phyloP scores from a whole-genome alignment of 1,140 invertebrate genomes.

The Hyposmocoma kahamanoa region DNA sequence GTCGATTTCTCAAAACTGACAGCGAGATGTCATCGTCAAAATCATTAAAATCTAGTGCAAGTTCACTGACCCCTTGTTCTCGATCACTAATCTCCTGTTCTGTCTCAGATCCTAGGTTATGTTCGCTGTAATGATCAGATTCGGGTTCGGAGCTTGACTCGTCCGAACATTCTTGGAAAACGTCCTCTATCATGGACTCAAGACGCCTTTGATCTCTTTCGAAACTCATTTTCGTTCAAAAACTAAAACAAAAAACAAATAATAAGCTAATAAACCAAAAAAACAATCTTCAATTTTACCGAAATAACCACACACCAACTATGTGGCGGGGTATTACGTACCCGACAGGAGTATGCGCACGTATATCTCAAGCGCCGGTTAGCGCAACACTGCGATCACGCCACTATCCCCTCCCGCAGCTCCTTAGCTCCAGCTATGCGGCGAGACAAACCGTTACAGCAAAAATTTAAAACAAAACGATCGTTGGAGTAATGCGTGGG shows the following conservation, averaged over 20 bases:
- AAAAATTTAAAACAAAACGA: not conserved
- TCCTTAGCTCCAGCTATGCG: conserved; percentile 10
- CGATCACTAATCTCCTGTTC: not conserved
- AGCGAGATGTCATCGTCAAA: not conserved
- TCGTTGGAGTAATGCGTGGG: not conserved
- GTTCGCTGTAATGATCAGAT: not conserved
- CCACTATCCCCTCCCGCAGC: conserved; percentile 5
- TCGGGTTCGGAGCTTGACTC: not conserved
- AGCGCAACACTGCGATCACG: conserved; percentile 8
- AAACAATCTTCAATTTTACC: not conserved
- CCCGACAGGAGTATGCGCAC: conserved; percentile 4
- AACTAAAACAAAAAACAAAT: not conserved
- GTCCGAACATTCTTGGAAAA: not conserved
- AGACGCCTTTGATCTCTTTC: not conserved
- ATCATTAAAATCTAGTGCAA: no score
- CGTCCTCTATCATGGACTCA: not conserved
- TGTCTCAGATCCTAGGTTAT: not conserved
- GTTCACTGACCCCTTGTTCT: not conserved
- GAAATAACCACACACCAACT: conserved; percentile 5
- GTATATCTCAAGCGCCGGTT: conserved; percentile 1
- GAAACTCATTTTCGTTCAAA: not conserved
- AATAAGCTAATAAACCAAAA: not conserved
- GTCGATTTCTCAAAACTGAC: not conserved
- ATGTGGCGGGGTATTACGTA: conserved; percentile 8
- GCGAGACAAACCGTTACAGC: not conserved